Evolutionary conservation across 2,113 vertebrate genomes (phyloP).

Genomic region (Garra rufa): DNA sequence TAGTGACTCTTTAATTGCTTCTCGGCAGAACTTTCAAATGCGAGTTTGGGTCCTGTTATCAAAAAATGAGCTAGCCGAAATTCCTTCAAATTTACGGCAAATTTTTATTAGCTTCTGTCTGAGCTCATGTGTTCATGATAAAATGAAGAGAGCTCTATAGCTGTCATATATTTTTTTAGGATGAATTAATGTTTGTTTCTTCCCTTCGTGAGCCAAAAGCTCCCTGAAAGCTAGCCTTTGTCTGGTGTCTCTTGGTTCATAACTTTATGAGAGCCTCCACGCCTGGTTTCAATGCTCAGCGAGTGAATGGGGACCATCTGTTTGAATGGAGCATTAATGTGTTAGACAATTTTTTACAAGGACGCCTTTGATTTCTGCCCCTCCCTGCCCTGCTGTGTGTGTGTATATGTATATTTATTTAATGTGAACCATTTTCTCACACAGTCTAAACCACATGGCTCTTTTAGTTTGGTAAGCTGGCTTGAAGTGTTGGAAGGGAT

Average conservation of each 20-base stretch:
- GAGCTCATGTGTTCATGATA: slow-evolving; percentile 32
- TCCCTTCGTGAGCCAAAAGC: slow-evolving; percentile 18
- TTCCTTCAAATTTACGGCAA: neutral
- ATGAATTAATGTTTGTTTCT: slow-evolving; percentile 45
- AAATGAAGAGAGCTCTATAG: slow-evolving; percentile 26
- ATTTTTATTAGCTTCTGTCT: slow-evolving; percentile 21
- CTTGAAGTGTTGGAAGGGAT: neutral
- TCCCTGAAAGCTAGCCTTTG: slow-evolving; percentile 44
- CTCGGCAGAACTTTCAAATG: neutral
- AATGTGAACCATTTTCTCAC: slow-evolving; percentile 48
- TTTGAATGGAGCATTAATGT: slow-evolving; percentile 56
- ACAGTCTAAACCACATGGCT: slow-evolving; percentile 45
- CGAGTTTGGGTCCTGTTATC: neutral
- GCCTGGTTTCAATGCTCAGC: slow-evolving; percentile 46
- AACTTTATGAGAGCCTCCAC: slow-evolving; percentile 49
- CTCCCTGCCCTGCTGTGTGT: slow-evolving; percentile 26
- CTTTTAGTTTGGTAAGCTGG: slow-evolving; percentile 32
- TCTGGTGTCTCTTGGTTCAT: slow-evolving; percentile 37
- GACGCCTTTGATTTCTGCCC: slow-evolving; percentile 50
- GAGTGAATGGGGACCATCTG: slow-evolving; percentile 54
- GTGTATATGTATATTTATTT: slow-evolving; percentile 53
- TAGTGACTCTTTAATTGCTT: slow-evolving; percentile 35
- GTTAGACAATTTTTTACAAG: slow-evolving; percentile 48
- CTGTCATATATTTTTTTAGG: slow-evolving; percentile 31
- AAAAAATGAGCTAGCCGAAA: slow-evolving; percentile 11